Evolutionary conservation across 2,113 vertebrate genomes (phyloP).

Genomic region (Lophius piscatorius): DNA sequence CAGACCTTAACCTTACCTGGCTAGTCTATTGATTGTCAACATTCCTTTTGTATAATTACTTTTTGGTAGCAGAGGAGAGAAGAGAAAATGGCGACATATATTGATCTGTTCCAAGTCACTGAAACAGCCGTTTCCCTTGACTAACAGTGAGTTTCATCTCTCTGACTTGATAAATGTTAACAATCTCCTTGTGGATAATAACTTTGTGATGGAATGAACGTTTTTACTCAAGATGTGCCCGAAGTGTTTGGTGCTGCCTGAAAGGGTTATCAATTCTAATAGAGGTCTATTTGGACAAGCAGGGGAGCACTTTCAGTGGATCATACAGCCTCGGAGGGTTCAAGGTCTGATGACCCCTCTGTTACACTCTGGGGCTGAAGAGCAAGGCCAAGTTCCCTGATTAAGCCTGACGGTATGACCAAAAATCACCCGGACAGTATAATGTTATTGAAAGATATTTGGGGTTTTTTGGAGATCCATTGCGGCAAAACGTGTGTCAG

Average conservation of each 20-base stretch:
- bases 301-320: constrained; percentile 27
- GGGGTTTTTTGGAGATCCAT: no score
- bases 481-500: no score
- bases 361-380: constrained; percentile 34
- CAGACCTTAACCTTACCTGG: constrained; percentile 84
- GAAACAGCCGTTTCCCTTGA: constrained; percentile 91
- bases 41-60: constrained; percentile 96
- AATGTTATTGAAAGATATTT: background rate
- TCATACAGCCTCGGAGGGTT: constrained; percentile 36
- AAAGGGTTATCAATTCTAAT: constrained; percentile 81
- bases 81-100: constrained; percentile 82
- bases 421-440: constrained; percentile 17
- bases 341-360: constrained; percentile 46
- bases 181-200: constrained; percentile 87
- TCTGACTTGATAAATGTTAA: constrained; percentile 92
- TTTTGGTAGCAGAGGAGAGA: constrained; percentile 78
- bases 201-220: constrained; percentile 92
- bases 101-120: constrained; percentile 88
- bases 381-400: constrained; percentile 53
- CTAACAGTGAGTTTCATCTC: constrained; percentile 92
- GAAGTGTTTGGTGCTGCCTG: constrained; percentile 62
- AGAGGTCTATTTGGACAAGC: constrained; percentile 41
- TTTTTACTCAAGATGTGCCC: constrained; percentile 68
- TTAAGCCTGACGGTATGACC: constrained; percentile 33
- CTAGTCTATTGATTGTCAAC: constrained; percentile 90